These are phyloP conservation scores for Campaea margaritaria DNA, from an alignment of 2,888 invertebrate genomes.

Conservation along the genomic window DNA sequence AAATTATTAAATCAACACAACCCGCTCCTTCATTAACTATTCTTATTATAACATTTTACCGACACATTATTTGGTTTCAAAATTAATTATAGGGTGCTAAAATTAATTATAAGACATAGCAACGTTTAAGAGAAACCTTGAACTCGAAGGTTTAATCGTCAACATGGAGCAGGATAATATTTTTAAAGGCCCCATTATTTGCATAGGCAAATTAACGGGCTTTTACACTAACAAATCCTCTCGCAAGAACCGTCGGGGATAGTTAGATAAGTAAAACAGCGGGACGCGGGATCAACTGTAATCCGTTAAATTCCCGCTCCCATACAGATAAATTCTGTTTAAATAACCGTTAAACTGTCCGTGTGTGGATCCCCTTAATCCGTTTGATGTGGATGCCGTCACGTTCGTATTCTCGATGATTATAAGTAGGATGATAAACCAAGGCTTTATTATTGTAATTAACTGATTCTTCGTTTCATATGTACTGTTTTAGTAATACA, in stretches of 20 bases:
- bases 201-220: conserved; percentile 37
- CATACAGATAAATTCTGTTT: conserved; percentile 73
- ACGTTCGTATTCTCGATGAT: conserved; percentile 51
- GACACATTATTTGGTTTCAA: too few species aligned
- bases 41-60: too few species aligned
- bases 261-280: conserved; percentile 55
- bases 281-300: conserved; percentile 55
- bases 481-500: too few species aligned
- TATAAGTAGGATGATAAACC: conserved; percentile 23
- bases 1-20: too few species aligned
- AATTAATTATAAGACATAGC: too few species aligned
- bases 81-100: too few species aligned
- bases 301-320: conserved; percentile 68
- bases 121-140: neutral
- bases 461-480: neutral
- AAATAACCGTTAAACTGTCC: conserved; percentile 72
- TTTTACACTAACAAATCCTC: conserved; percentile 37
- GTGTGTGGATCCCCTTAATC: conserved; percentile 66
- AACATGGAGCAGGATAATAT: neutral
- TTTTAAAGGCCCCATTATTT: conserved; percentile 14
- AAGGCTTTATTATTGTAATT: conserved; percentile 21
- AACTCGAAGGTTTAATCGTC: neutral
- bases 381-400: conserved; percentile 62
- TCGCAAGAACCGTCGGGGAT: conserved; percentile 46
- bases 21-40: too few species aligned